phyloP scores from a whole-genome alignment of 1,140 invertebrate genomes.

The Babylonia areolata region DNA sequence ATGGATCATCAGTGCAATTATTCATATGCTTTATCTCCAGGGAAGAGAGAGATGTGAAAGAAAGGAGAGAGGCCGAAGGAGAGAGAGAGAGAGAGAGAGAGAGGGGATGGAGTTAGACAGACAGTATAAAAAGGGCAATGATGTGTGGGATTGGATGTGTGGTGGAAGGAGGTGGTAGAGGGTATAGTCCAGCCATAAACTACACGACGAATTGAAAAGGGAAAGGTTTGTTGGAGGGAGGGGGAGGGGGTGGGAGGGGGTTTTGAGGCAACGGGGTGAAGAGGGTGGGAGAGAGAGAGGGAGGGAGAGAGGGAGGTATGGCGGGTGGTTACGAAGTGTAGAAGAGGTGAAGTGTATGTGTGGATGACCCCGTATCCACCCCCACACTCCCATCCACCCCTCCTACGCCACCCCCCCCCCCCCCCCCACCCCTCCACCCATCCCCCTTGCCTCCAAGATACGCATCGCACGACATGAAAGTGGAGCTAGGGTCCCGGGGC shows the following conservation, averaged over 20 bases:
- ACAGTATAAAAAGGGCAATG: neutral
- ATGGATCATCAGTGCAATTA: too few species aligned
- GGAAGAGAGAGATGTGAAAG: neutral
- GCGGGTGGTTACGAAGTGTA: neutral
- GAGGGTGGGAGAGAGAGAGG: neutral
- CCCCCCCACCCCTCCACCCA: neutral
- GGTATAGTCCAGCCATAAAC: neutral
- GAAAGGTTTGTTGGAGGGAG: constrained; percentile 1
- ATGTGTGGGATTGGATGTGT: neutral
- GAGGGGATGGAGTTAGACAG: neutral
- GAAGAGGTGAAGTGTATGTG: neutral
- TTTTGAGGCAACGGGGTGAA: neutral
- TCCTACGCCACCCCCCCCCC: neutral
- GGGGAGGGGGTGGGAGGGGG: neutral
- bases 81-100: too few species aligned
- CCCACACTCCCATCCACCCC: too few species aligned
- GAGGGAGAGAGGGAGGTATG: neutral
- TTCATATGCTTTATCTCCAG: too few species aligned
- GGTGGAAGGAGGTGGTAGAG: neutral
- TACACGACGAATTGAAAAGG: neutral
- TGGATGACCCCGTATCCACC: neutral
- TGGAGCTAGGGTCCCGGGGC: too few species aligned
- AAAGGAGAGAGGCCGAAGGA: neutral
- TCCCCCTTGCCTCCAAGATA: neutral
- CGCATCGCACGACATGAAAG: too few species aligned